phyloP scores from a whole-genome alignment of 2,113 vertebrate genomes.

The Eclectus roratus region DNA sequence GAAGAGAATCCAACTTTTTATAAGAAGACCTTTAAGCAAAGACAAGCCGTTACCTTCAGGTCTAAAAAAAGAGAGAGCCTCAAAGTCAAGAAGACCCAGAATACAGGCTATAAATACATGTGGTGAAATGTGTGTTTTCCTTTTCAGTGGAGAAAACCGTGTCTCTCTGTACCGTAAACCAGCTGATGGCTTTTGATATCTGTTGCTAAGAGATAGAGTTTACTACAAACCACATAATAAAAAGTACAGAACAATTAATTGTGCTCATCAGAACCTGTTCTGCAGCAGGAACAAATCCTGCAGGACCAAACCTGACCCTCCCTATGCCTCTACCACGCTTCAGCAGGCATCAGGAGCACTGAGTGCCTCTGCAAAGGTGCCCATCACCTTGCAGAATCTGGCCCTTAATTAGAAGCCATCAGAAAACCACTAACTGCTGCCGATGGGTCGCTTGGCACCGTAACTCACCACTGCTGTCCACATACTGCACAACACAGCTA shows the following conservation, averaged over 20 bases:
- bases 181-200: slow-evolving; percentile 46
- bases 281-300: neutral
- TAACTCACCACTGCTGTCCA: slow-evolving; percentile 41
- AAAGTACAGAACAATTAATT: neutral
- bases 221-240: slow-evolving; percentile 6
- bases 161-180: slow-evolving; percentile 33
- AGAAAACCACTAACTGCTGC: slow-evolving; percentile 54
- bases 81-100: slow-evolving; percentile 49
- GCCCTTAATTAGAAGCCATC: slow-evolving; percentile 17
- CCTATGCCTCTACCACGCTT: neutral
- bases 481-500: neutral
- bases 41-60: neutral
- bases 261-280: neutral
- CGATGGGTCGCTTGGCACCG: neutral
- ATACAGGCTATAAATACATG: slow-evolving; percentile 54
- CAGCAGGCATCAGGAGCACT: neutral
- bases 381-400: neutral
- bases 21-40: neutral
- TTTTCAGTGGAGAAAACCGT: neutral
- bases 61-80: slow-evolving; percentile 39
- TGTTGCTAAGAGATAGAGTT: slow-evolving; percentile 52
- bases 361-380: neutral
- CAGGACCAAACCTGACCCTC: neutral
- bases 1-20: neutral
- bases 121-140: neutral